Evolutionary conservation across 1,140 invertebrate genomes (phyloP), one percentile per base, ranked within the genome.

Genomic region (Drosophila yakuba): DNA sequence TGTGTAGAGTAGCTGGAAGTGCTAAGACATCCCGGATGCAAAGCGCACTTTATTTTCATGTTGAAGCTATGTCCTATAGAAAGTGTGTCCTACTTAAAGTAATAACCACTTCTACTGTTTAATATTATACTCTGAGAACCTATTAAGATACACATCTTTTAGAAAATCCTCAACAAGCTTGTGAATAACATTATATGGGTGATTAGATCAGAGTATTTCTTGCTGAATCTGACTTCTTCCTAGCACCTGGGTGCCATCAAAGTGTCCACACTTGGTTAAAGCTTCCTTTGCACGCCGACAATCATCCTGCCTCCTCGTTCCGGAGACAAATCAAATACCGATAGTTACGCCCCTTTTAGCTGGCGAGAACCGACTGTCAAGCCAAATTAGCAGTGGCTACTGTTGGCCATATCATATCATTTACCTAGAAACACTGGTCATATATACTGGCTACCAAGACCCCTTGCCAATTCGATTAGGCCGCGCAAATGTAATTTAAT

Each of bases 401-500:
- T 71, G 64, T 69, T 50, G 41, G 12, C 15, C 43, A 66, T 50
- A 50, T 41, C 44, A 60, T 32, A 48, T 48, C 44, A 48, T 17
- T 23, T 47, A 11, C 36, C 41, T 11, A 38, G 32, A 32, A 35
- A n/a, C 41, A 54, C 28, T 10, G 14, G 3, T n/a, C 35, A 39
- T 7, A 45, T 35, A n/a, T 15, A 32, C 47, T 6, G 54, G 28
- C 61, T 28, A 7, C 4, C 44, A 25, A 17, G 45, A 60, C 48
- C 54, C 58, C 64, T 54, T 51, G 82, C 44, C 66, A 78, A 52
- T 88, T 83, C 72, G 76, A 88, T 86, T 86, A 88, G 79, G 51
- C 67, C 51, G 23, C 45, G 79, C 56, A 71, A 88, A 80, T 89
- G 84, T 89, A 89, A 90, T 89, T 90, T 89, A 89, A 89, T 89